Percentiles rank a stretch among this genome's conserved stretches.
Evolutionary conservation across 2,888 invertebrate species (phyloP).

Genomic region (Amphimallon solstitiale): DNA sequence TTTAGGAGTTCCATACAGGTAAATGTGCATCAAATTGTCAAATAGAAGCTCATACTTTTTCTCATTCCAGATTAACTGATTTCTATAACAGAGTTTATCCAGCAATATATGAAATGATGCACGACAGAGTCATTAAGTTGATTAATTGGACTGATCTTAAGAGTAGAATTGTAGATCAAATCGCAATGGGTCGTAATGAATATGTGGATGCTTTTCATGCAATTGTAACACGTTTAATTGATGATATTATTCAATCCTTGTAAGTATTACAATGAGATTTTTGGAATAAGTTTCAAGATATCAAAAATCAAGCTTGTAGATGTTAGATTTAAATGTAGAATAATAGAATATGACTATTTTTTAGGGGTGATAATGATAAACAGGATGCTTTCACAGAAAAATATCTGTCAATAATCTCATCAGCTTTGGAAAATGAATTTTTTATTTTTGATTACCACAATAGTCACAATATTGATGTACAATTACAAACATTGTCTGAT

Average conservation of each 20-base stretch:
- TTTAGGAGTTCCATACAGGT: slow-evolving; percentile 60
- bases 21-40: slow-evolving; percentile 11
- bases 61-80: slow-evolving; percentile 73
- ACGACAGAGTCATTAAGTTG: slow-evolving; percentile 50
- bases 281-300: no score
- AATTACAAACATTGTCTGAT: slow-evolving; percentile 56
- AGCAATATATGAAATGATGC: slow-evolving; percentile 70
- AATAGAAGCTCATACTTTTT: slow-evolving; percentile 2
- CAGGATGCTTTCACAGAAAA: slow-evolving; percentile 56
- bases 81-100: slow-evolving; percentile 82
- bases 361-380: slow-evolving; percentile 52
- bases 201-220: slow-evolving; percentile 57
- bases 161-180: slow-evolving; percentile 52
- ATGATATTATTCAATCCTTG: slow-evolving; percentile 55
- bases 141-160: slow-evolving; percentile 48
- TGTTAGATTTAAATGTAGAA: no score
- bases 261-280: slow-evolving; percentile 52
- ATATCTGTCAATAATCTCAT: slow-evolving; percentile 56
- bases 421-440: slow-evolving; percentile 58
- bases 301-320: background rate
- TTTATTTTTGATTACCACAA: slow-evolving; percentile 61
- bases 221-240: slow-evolving; percentile 55
- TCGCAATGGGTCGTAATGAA: slow-evolving; percentile 55
- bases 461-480: slow-evolving; percentile 54
- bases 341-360: no score